Conservation (phyloP, 2,888 invertebrate genomes). For the Tipula vernalis region DNA sequence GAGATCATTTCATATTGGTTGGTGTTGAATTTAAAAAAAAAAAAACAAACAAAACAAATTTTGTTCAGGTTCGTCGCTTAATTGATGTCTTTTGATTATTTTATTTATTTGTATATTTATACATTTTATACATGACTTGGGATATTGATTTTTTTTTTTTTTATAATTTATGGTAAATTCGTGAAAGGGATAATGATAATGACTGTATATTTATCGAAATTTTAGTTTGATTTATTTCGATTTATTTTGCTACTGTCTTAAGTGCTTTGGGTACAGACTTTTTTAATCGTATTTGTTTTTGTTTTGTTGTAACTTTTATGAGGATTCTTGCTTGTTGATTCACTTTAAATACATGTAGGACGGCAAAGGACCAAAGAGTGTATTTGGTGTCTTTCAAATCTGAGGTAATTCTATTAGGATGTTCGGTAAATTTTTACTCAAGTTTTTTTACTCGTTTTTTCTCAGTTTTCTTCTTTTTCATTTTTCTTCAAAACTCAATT, state of each 20-base stretch:
- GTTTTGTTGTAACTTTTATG: too few species aligned
- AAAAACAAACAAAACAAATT: neutral
- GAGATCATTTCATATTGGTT: neutral
- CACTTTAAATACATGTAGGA: too few species aligned
- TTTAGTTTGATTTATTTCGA: neutral
- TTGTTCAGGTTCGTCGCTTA: neutral
- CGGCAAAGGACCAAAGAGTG: too few species aligned
- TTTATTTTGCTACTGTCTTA: neutral
- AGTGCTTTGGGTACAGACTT: neutral
- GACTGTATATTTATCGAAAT: neutral
- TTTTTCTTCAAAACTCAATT: too few species aligned
- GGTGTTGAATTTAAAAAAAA: neutral
- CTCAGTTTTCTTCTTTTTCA: too few species aligned
- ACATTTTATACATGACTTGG: neutral
- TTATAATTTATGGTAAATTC: neutral
- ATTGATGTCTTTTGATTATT: neutral
- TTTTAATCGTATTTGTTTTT: too few species aligned
- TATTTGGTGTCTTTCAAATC: too few species aligned
- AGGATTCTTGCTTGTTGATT: too few species aligned
- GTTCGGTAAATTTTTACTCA: too few species aligned
- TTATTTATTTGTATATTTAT: neutral
- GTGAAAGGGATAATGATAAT: neutral
- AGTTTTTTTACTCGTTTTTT: too few species aligned
- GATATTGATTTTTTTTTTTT: neutral
- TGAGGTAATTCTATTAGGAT: too few species aligned